A percentile compares a stretch with the other conserved stretches of the same genome.
Evolutionary conservation across 2,888 invertebrate genomes (phyloP).

Genomic region (Apocheima hispidaria): DNA sequence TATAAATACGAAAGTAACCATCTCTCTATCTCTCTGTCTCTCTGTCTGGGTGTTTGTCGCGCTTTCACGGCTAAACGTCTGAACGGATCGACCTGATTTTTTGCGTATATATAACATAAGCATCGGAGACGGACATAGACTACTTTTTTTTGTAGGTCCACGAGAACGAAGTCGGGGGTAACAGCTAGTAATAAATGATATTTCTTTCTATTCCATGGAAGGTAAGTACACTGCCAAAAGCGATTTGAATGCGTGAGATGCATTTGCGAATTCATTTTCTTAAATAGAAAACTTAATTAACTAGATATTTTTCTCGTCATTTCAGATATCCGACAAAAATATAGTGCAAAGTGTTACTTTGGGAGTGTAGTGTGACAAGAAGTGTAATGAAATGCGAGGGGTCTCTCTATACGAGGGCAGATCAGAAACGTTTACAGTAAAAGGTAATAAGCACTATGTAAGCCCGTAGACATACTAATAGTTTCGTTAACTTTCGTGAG

Average conservation of each 20-base stretch:
- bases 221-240: conserved; percentile 24
- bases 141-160: too few species aligned
- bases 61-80: too few species aligned
- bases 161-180: too few species aligned
- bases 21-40: too few species aligned
- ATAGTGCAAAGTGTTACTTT: conserved; percentile 49
- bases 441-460: conserved; percentile 63
- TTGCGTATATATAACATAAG: too few species aligned
- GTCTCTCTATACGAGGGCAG: conserved; percentile 58
- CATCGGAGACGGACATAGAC: too few species aligned
- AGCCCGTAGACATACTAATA: too few species aligned
- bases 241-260: conserved; percentile 16
- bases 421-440: conserved; percentile 58
- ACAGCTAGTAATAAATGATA: too few species aligned
- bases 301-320: conserved; percentile 65
- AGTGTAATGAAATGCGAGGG: conserved; percentile 69
- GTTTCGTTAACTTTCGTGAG: too few species aligned
- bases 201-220: not conserved
- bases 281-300: conserved; percentile 46
- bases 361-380: conserved; percentile 47
- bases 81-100: too few species aligned
- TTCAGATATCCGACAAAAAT: conserved; percentile 66
- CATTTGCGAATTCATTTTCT: conserved; percentile 15
- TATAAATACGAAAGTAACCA: too few species aligned
- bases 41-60: too few species aligned